Conservation (phyloP, 2,888 invertebrate genomes). For the Abrostola triplasia region DNA sequence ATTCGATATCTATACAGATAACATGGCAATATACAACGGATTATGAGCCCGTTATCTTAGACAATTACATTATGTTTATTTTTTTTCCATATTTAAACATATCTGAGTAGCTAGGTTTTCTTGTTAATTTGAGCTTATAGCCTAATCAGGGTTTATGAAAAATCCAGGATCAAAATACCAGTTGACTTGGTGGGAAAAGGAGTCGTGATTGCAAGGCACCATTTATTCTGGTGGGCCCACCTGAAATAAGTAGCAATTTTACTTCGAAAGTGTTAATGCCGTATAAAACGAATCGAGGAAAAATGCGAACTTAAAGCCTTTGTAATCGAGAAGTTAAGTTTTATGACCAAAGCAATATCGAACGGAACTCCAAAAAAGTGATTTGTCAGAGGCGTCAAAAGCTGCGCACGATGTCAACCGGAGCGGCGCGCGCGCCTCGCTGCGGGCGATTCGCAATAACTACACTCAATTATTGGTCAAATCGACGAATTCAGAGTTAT, state of each 20-base stretch:
- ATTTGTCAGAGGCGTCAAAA: constrained; percentile 66
- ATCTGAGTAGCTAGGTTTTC: background rate
- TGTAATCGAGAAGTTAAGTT: constrained; percentile 2
- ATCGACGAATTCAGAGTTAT: constrained; percentile 52
- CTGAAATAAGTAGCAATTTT: no score
- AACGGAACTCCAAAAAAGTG: constrained; percentile 49
- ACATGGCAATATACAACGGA: constrained; percentile 76
- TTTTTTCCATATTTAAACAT: constrained; percentile 48
- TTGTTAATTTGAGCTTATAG: no score
- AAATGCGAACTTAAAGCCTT: background rate
- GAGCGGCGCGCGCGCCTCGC: constrained; percentile 44
- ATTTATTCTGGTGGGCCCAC: no score
- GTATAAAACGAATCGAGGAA: background rate
- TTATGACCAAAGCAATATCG: constrained; percentile 15
- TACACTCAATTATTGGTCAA: constrained; percentile 55
- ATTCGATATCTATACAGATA: constrained; percentile 71
- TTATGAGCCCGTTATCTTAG: constrained; percentile 70
- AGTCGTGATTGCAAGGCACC: background rate
- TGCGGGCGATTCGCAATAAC: constrained; percentile 57
- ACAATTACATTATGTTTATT: constrained; percentile 59
- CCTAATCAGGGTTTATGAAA: no score
- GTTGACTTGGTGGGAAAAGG: background rate
- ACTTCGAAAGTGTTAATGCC: no score
- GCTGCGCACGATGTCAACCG: constrained; percentile 65
- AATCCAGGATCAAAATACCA: no score